Evolutionary conservation across 2,797 vertebrate species (phyloP), one percentile per base, ranked within the genome.

Genomic region (Alcedo atthis): DNA sequence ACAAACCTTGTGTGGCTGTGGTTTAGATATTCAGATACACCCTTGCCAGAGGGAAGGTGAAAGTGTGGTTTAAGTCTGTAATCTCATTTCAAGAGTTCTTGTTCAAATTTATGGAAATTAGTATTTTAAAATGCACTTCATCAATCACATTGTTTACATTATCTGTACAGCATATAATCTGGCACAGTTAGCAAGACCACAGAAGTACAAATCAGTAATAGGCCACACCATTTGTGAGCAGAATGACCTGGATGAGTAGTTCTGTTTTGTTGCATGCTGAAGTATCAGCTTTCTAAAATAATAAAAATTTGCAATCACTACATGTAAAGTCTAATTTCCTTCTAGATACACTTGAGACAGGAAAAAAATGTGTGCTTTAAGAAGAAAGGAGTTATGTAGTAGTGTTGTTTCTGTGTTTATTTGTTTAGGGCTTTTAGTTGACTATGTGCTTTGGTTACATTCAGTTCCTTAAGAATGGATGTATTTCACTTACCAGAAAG

Each of bases 371-470:
- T 37, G 11, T 82, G 45, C 43, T 80, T 69, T 74, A 74, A 62
- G 68, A 68, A 49, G 42, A 62, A 33, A 35, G 28, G 43, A 79
- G 22, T 79, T 74, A 40, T 5, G 37, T 35, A 80, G 28, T n/a
- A 45, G 66, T 92, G 85, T 78, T 75, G 8, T 67, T 82, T 70
- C 28, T 67, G 59, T 63, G 20, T 26, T 1, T 58, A 75, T 87
- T 92, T 93, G 49, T 81, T 85, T 62, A 89, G 33, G 61, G 45
- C 35, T 94, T 88, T 80, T 79, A 81, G 32, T 75, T 85, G 46
- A 66, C 22, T 87, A 4, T 32, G 22, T 68, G 35, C 14, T 77
- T 86, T 61, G 42, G 6, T 82, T 88, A 12, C 22, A n/a, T 69
- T 46, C 19, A 74, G 8, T 51, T 77, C 26, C 45, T 80, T 64